A percentile compares a stretch with the other conserved stretches of the same genome.
Evolutionary conservation across 2,113 vertebrate genomes (phyloP).

Genomic region (Lagopus muta): DNA sequence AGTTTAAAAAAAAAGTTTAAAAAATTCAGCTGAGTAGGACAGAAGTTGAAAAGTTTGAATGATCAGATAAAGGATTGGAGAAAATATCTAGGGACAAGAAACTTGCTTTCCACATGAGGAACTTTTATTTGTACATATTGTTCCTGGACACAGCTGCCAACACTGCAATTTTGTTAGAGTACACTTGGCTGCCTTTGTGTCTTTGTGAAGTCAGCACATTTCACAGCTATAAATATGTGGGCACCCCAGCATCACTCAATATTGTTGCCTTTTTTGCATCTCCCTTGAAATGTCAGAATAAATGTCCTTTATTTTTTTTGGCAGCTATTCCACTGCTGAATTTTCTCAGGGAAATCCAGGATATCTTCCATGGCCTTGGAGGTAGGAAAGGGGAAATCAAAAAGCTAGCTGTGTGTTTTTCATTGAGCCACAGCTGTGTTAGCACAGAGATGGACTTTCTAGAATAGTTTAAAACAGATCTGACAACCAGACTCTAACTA

Average conservation of each 20-base stretch:
- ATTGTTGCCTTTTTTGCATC: neutral
- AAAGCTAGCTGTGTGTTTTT: neutral
- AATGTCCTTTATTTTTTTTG: neutral
- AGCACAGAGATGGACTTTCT: neutral
- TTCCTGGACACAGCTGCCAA: conserved; percentile 14
- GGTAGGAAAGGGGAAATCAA: neutral
- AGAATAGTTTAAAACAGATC: neutral
- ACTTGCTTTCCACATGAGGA: conserved; percentile 17
- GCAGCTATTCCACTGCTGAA: neutral
- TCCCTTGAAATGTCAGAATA: neutral
- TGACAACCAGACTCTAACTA: neutral
- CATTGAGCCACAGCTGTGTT: neutral
- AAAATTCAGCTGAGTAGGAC: neutral
- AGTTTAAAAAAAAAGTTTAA: neutral
- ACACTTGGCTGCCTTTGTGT: neutral
- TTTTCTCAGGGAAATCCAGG: neutral
- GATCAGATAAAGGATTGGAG: neutral
- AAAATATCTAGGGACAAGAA: neutral
- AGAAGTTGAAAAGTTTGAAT: neutral
- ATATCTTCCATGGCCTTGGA: neutral
- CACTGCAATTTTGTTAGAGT: neutral
- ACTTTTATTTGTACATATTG: neutral
- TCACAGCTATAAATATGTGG: conserved; percentile 18
- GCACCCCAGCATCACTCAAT: neutral
- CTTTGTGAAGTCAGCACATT: conserved; percentile 41